phyloP scores from a whole-genome alignment of 2,113 vertebrate species.

The Gymnarchus niloticus region DNA sequence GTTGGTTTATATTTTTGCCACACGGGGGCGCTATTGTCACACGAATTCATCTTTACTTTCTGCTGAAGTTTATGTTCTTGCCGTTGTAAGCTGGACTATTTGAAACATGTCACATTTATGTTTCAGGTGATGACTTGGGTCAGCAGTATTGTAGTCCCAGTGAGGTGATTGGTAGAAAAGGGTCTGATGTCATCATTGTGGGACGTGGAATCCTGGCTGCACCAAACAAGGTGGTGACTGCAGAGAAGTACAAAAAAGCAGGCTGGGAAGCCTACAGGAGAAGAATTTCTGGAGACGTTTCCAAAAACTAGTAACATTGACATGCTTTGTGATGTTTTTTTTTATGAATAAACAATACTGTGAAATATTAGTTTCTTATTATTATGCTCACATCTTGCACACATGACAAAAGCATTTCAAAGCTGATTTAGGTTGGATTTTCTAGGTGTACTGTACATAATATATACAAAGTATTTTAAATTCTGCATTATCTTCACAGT shows the following conservation, averaged over 20 bases:
- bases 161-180: slow-evolving; percentile 72
- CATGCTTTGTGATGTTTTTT: neutral
- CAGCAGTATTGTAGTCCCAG: slow-evolving; percentile 82
- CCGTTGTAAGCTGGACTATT: neutral
- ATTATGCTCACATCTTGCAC: neutral
- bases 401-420: neutral
- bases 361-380: neutral
- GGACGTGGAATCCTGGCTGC: slow-evolving; percentile 81
- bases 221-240: slow-evolving; percentile 60
- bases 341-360: neutral
- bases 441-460: neutral
- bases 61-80: neutral
- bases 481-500: too few species aligned
- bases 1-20: neutral
- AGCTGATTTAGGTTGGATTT: neutral
- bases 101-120: neutral
- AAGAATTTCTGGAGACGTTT: slow-evolving; percentile 44
- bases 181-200: slow-evolving; percentile 89
- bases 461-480: neutral
- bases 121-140: slow-evolving; percentile 78
- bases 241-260: slow-evolving; percentile 75
- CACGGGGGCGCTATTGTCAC: slow-evolving; percentile 35
- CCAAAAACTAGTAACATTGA: neutral
- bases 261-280: slow-evolving; percentile 82
- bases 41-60: slow-evolving; percentile 2